Conservation (phyloP, 1,140 invertebrate genomes). For the Hylyphantes graminicola region DNA sequence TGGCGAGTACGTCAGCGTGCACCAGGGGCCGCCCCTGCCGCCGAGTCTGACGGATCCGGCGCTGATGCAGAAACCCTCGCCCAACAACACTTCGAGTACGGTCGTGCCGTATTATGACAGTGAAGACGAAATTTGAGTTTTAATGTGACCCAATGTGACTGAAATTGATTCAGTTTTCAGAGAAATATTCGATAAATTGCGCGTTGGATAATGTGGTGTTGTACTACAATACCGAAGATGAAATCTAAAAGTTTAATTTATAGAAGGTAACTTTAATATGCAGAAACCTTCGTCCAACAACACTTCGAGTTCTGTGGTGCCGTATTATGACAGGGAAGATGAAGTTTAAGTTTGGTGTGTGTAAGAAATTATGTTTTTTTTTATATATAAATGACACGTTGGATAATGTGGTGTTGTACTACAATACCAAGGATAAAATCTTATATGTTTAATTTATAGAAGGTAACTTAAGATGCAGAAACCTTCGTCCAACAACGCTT, state of each 20-base stretch:
- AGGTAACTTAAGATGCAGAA: neutral
- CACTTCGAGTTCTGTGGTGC: constrained; percentile 10
- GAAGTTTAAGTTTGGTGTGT: constrained; percentile 33
- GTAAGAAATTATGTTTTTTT: neutral
- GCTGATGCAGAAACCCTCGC: constrained; percentile 25
- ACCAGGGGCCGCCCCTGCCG: constrained; percentile 20
- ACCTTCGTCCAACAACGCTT: constrained; percentile 14
- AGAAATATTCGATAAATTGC: too few species aligned
- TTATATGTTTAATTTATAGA: too few species aligned
- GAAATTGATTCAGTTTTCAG: too few species aligned
- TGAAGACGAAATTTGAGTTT: constrained; percentile 43
- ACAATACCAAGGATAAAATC: too few species aligned
- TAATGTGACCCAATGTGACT: neutral
- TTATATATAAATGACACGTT: too few species aligned
- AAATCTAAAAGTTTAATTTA: too few species aligned
- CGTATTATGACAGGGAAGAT: constrained; percentile 41
- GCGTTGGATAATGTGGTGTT: too few species aligned
- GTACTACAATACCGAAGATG: too few species aligned
- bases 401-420: too few species aligned
- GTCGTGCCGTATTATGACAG: constrained; percentile 53
- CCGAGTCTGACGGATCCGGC: constrained; percentile 35
- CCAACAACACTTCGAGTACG: constrained; percentile 21
- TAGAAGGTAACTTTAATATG: neutral
- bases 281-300: constrained; percentile 28
- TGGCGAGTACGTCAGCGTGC: constrained; percentile 26